Evolutionary conservation across 2,797 vertebrate species (phyloP).

Genomic region (Etheostoma nigrum): DNA sequence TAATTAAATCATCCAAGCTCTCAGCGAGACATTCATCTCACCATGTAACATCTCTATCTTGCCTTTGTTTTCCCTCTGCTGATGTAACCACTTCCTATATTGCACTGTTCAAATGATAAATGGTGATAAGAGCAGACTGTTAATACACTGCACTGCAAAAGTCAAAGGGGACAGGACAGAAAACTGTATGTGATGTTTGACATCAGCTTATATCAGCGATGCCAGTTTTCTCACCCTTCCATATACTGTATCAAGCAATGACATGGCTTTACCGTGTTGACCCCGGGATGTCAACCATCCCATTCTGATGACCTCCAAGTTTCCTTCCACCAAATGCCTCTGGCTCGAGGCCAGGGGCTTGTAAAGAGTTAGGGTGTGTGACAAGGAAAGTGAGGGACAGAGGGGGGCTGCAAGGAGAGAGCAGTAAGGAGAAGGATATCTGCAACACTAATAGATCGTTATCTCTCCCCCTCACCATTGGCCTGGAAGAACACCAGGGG

Average conservation of each 20-base stretch:
- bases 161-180: slow-evolving; percentile 76
- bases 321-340: slow-evolving; percentile 70
- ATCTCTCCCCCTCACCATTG: slow-evolving; percentile 83
- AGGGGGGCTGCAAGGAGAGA: slow-evolving; percentile 60
- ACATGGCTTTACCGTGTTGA: slow-evolving; percentile 73
- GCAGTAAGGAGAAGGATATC: slow-evolving; percentile 82
- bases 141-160: slow-evolving; percentile 81
- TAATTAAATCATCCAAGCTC: slow-evolving; percentile 72
- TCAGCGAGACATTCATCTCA: slow-evolving; percentile 68
- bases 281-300: slow-evolving; percentile 63
- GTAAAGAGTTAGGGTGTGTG: slow-evolving; percentile 69
- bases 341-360: slow-evolving; percentile 68
- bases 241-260: slow-evolving; percentile 70
- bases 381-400: slow-evolving; percentile 69
- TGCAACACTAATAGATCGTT: slow-evolving; percentile 89
- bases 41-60: slow-evolving; percentile 65
- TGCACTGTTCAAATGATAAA: slow-evolving; percentile 83
- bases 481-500: slow-evolving; percentile 85
- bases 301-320: slow-evolving; percentile 79
- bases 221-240: slow-evolving; percentile 60
- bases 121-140: slow-evolving; percentile 80
- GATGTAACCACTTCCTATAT: slow-evolving; percentile 73
- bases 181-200: slow-evolving; percentile 76
- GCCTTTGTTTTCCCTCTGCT: slow-evolving; percentile 74
- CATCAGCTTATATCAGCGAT: slow-evolving; percentile 50